These are phyloP conservation scores for Cercocebus atys DNA, from an alignment of 2,113 vertebrate genomes.

Conservation along the genomic window DNA sequence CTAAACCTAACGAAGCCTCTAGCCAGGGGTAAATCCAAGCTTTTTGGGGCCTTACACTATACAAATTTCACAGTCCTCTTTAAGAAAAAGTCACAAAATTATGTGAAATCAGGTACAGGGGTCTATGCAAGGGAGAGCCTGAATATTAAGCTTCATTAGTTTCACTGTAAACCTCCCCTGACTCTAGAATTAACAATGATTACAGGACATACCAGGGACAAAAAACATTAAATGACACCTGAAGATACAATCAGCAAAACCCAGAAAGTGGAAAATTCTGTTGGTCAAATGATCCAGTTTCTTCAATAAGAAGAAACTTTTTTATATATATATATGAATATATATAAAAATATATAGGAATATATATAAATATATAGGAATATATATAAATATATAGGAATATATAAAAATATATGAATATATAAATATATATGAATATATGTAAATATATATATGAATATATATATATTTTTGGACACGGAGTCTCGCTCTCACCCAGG, in stretches of 20 bases:
- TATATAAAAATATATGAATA: too few relatives aligned
- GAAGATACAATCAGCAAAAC: not conserved
- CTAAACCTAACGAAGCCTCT: not conserved
- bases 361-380: too few relatives aligned
- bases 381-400: too few relatives aligned
- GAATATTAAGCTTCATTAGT: not conserved
- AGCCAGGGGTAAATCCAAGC: not conserved
- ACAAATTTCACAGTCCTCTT: not conserved
- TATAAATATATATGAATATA: too few relatives aligned
- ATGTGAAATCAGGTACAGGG: too few relatives aligned
- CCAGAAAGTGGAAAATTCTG: not conserved
- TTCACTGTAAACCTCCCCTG: not conserved
- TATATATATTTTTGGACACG: too few relatives aligned
- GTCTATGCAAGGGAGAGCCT: not conserved
- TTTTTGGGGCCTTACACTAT: not conserved
- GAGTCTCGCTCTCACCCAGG: too few relatives aligned
- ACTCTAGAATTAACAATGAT: not conserved
- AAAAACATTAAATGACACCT: not conserved
- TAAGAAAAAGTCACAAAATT: not conserved
- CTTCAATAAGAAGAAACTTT: not conserved
- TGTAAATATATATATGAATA: too few relatives aligned
- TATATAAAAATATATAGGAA: too few relatives aligned
- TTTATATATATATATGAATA: too few relatives aligned
- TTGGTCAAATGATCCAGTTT: not conserved
- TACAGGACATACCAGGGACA: not conserved